phyloP scores from a whole-genome alignment of 2,113 vertebrate species.

The Periophthalmus modestus region DNA sequence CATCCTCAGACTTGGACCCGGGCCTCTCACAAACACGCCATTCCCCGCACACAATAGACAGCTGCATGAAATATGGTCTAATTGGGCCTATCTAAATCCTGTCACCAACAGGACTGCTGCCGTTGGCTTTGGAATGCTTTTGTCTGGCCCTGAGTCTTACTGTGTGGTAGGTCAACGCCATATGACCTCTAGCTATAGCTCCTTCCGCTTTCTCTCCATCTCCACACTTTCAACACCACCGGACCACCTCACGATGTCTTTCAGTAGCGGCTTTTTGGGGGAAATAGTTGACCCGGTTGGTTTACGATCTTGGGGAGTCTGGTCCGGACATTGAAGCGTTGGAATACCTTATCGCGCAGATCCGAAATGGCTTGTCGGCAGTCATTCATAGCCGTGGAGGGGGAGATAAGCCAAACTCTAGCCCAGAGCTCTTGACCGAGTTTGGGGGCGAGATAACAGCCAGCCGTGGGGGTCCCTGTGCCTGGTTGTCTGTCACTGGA shows the following conservation, averaged over 20 bases:
- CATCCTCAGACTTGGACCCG: conserved; percentile 29
- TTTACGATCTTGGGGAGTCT: conserved; percentile 62
- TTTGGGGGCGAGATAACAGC: conserved; percentile 74
- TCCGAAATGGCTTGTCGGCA: conserved; percentile 81
- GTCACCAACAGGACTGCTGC: conserved; percentile 58
- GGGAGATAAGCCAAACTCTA: conserved; percentile 77
- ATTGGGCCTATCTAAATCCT: conserved; percentile 46
- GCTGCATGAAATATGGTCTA: conserved; percentile 40
- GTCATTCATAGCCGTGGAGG: conserved; percentile 75
- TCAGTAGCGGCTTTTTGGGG: conserved; percentile 72
- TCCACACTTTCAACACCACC: conserved; percentile 48
- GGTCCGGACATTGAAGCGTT: conserved; percentile 41
- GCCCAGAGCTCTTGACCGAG: conserved; percentile 66
- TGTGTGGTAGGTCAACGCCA: conserved; percentile 58
- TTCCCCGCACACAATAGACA: conserved; percentile 45
- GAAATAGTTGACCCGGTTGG: conserved; percentile 65
- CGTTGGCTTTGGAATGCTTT: conserved; percentile 67
- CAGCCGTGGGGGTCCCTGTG: conserved; percentile 74
- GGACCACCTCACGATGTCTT: conserved; percentile 78
- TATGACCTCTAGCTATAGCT: conserved; percentile 47
- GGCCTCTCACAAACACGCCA: conserved; percentile 51
- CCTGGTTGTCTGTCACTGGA: conserved; percentile 29
- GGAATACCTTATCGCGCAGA: conserved; percentile 76
- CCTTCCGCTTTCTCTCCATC: conserved; percentile 71
- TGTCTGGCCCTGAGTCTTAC: conserved; percentile 55